Evolutionary conservation across 2,113 vertebrate genomes (phyloP), one percentile per base, ranked within the genome.

Genomic region (Lucifuga dentata): DNA sequence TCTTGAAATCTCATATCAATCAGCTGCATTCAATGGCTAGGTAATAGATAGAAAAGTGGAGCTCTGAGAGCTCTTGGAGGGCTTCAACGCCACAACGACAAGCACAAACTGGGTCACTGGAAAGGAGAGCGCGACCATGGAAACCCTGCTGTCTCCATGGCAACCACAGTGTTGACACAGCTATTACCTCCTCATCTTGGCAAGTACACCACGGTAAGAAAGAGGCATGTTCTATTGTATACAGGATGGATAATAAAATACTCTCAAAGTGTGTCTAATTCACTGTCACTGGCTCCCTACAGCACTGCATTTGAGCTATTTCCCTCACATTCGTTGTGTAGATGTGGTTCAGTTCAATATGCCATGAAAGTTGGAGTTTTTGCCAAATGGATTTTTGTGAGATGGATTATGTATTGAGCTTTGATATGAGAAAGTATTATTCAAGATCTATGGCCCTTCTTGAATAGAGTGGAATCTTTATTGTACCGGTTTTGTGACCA

Each of bases 151-250:
- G 84, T 90, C 76, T 73, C 89, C 80, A 68, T 83, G 82, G 82
- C 56, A 78, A 89, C 89, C 33, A 2, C 68, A n/a, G 26, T 87
- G 87, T 88, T 89, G 87, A 90, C 85, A 89, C 70, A 88, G 84
- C 85, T 72, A 80, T 82, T 81, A 77, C 52, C 71, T 64, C 52
- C 83, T 82, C 78, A 57, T 78, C 81, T 78, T 11, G 3, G 56
- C 70, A 76, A 82, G 77, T 80, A 77, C 53, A 11, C 39, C 49
- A n/a, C 19, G 51, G 75, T 78, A 72, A 78, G 44, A 70, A 69
- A 69, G 68, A 5, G 5, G 46, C 52, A 7, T 32, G 44, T 45
- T 61, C 17, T 35, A 52, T 61, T 61, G 67, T 58, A 48, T 41
- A 48, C 50, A 39, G 49, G 33, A 29, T 8, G 56, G 48, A 68